These are phyloP conservation scores for Neotoxoptera formosana DNA, from an alignment of 1,140 invertebrate species.

Conservation along the genomic window DNA sequence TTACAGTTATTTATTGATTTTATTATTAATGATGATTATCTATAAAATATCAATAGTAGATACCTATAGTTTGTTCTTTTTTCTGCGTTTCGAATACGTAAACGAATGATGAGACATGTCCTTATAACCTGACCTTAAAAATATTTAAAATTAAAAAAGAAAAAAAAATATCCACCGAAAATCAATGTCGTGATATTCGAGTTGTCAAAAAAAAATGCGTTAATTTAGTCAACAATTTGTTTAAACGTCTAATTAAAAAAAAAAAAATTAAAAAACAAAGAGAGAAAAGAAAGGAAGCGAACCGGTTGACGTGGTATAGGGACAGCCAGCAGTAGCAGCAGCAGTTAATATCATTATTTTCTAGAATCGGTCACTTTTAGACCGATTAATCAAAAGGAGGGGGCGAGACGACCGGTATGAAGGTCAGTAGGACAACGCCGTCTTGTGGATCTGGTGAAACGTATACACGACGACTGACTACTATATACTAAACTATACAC, in stretches of 20 bases:
- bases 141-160: background rate
- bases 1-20: conserved; percentile 14
- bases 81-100: background rate
- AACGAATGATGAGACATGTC: background rate
- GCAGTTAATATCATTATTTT: conserved; percentile 56
- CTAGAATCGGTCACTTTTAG: conserved; percentile 54
- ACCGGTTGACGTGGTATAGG: conserved; percentile 12
- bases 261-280: conserved; percentile 36
- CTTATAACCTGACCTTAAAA: conserved; percentile 43
- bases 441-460: conserved; percentile 45
- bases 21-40: background rate
- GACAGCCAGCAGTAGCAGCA: background rate
- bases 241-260: conserved; percentile 49
- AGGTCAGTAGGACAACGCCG: conserved; percentile 57
- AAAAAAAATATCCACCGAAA: background rate
- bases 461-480: background rate
- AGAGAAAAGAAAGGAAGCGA: conserved; percentile 37
- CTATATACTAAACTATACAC: conserved; percentile 4
- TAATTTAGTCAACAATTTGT: conserved; percentile 36
- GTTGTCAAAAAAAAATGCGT: conserved; percentile 22
- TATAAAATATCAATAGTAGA: background rate
- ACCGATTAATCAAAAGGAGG: conserved; percentile 56
- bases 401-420: conserved; percentile 55
- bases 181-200: conserved; percentile 24
- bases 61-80: background rate